Conservation (phyloP, 2,797 vertebrate genomes). For the Rhincodon typus region DNA sequence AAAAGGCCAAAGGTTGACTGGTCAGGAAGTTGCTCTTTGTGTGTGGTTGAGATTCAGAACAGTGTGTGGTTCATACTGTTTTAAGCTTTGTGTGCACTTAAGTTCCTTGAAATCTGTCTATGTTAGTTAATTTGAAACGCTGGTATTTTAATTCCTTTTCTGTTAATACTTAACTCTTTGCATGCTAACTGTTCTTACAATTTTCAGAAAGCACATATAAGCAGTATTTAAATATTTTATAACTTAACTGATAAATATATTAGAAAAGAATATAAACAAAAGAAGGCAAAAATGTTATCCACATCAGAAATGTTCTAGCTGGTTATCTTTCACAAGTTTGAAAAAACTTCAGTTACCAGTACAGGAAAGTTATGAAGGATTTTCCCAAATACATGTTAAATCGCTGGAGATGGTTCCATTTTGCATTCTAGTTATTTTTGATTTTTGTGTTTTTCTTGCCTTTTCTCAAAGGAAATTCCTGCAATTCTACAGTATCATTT, state of each 20-base stretch:
- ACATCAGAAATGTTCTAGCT: neutral
- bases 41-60: slow-evolving; percentile 34
- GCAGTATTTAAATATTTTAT: neutral
- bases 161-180: slow-evolving; percentile 1
- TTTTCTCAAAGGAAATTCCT: slow-evolving; percentile 12
- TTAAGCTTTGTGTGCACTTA: slow-evolving; percentile 18
- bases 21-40: slow-evolving; percentile 36
- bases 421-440: neutral
- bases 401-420: slow-evolving; percentile 38
- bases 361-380: neutral
- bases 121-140: slow-evolving; percentile 26
- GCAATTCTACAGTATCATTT: slow-evolving; percentile 36
- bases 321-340: neutral
- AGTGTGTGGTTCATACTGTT: slow-evolving; percentile 35
- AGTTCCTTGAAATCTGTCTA: slow-evolving; percentile 31
- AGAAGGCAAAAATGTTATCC: neutral
- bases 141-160: slow-evolving; percentile 28
- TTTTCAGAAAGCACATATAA: neutral
- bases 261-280: neutral
- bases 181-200: neutral
- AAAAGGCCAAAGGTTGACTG: slow-evolving; percentile 37
- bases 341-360: neutral
- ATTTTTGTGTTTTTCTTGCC: neutral
- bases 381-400: slow-evolving; percentile 3
- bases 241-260: neutral